Conservation (phyloP, 1,140 invertebrate species). For the Aleiodes sp. region DNA sequence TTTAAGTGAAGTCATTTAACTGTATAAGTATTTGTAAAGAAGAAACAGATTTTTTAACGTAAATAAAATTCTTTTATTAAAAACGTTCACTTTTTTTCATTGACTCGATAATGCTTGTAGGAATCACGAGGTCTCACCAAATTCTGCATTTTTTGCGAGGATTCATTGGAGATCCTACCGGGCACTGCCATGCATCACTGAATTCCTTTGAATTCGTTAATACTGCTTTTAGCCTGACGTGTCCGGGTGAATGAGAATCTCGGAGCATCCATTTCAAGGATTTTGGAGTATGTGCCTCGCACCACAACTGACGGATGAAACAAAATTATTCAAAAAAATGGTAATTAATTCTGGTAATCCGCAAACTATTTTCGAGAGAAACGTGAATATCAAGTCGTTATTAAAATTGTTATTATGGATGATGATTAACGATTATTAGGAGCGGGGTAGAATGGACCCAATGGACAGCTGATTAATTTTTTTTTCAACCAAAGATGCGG, state of each 20-base stretch:
- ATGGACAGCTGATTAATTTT: too few species aligned
- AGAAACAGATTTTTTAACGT: conserved; percentile 44
- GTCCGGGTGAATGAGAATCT: conserved; percentile 80
- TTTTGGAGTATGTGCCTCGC: conserved; percentile 73
- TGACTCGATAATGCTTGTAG: background rate
- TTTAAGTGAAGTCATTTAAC: background rate
- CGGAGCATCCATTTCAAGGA: conserved; percentile 74
- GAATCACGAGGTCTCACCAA: conserved; percentile 63
- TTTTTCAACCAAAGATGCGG: too few species aligned
- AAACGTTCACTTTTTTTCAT: conserved; percentile 34
- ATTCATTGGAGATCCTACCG: conserved; percentile 81
- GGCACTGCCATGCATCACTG: conserved; percentile 81
- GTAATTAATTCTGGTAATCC: too few species aligned
- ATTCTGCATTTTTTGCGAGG: conserved; percentile 80
- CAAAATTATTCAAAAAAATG: too few species aligned
- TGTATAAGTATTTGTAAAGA: background rate
- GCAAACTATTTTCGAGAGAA: too few species aligned
- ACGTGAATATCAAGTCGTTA: too few species aligned
- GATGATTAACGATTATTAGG: too few species aligned
- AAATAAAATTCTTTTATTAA: conserved; percentile 56
- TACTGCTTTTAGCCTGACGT: conserved; percentile 81
- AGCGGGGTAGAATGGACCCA: too few species aligned
- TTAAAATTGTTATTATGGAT: too few species aligned
- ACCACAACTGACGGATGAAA: conserved; percentile 76
- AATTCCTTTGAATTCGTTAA: conserved; percentile 90